Evolutionary conservation across 2,797 vertebrate genomes (phyloP).

Genomic region (Carduelis carduelis): DNA sequence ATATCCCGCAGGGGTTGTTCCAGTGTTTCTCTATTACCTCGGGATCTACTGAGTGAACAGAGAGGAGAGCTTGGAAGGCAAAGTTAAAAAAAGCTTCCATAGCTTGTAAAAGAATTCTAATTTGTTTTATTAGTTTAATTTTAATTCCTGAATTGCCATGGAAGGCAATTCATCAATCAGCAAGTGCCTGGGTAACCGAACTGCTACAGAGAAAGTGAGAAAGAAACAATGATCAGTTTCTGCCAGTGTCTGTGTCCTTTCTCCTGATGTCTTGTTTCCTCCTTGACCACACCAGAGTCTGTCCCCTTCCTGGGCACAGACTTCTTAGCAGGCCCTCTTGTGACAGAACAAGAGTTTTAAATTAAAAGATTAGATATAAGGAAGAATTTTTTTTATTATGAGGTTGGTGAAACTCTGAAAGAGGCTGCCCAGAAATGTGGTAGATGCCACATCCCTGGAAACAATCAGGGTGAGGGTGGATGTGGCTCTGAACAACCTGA

Average conservation of each 20-base stretch:
- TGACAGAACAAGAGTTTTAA: background rate
- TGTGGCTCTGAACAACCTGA: background rate
- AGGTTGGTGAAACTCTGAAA: background rate
- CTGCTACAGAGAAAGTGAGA: background rate
- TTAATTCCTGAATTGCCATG: background rate
- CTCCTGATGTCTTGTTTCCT: background rate
- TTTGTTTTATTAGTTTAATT: background rate
- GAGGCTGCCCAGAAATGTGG: background rate
- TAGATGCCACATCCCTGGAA: background rate
- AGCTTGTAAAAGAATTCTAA: background rate
- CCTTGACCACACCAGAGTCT: background rate
- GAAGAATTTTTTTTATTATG: accelerated
- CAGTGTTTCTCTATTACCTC: background rate
- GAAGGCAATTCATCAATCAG: background rate
- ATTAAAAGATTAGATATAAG: background rate
- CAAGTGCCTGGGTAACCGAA: background rate
- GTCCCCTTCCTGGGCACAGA: background rate
- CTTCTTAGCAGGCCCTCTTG: background rate
- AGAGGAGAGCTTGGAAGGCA: background rate
- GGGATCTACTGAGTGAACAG: background rate
- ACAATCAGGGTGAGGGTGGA: background rate
- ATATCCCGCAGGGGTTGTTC: background rate
- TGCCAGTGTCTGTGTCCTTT: background rate
- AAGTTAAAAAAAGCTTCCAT: background rate
- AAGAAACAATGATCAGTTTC: background rate